These are phyloP conservation scores for Achroia grisella DNA, from an alignment of 1,140 invertebrate genomes.

Conservation along the genomic window DNA sequence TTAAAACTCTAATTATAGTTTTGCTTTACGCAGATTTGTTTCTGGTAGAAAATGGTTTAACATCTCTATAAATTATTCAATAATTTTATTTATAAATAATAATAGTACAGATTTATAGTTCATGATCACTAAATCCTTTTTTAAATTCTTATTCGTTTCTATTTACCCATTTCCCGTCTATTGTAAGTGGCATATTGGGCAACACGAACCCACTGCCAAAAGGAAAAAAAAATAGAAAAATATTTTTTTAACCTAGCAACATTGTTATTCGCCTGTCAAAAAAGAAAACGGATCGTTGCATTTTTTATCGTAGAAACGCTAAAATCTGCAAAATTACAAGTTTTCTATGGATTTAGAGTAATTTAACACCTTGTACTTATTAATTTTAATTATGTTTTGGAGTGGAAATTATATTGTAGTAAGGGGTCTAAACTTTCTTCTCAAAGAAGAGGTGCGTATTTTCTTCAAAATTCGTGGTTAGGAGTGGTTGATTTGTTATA, in stretches of 20 bases:
- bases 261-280: constrained; percentile 32
- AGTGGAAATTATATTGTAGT: constrained; percentile 55
- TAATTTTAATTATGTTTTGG: constrained; percentile 68
- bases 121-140: too few species aligned
- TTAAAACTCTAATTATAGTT: too few species aligned
- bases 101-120: too few species aligned
- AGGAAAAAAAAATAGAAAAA: too few species aligned
- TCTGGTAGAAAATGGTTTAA: too few species aligned
- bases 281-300: constrained; percentile 61
- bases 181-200: too few species aligned
- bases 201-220: too few species aligned
- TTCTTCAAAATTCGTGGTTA: constrained; percentile 62
- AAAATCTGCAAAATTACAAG: constrained; percentile 39
- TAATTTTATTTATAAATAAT: too few species aligned
- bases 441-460: constrained; percentile 64
- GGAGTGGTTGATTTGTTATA: constrained; percentile 23
- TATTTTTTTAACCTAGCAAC: constrained; percentile 11
- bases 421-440: constrained; percentile 57
- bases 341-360: constrained; percentile 64
- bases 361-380: constrained; percentile 50
- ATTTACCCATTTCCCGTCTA: too few species aligned
- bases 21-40: too few species aligned
- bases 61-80: too few species aligned
- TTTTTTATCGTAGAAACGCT: constrained; percentile 42
- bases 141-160: too few species aligned